These are phyloP conservation scores for Acanthopagrus latus DNA, from an alignment of 2,797 vertebrate species.

Conservation along the genomic window DNA sequence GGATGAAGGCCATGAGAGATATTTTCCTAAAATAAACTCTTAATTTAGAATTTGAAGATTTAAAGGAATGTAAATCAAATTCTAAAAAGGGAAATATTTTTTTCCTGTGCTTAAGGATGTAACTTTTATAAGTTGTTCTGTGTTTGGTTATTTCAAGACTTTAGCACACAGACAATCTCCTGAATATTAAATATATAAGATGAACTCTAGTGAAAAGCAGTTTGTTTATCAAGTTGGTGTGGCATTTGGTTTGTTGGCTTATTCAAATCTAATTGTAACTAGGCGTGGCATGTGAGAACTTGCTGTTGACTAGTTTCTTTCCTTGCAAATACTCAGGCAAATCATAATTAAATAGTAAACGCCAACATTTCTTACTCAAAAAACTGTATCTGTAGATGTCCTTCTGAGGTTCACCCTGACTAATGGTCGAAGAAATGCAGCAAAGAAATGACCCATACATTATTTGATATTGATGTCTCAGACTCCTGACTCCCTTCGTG, in stretches of 20 bases:
- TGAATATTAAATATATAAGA: background rate
- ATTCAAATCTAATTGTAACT: background rate
- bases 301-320: background rate
- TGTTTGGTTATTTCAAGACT: background rate
- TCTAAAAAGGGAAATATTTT: too few species aligned
- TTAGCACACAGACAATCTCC: background rate
- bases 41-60: background rate
- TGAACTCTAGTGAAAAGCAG: background rate
- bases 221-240: too few species aligned
- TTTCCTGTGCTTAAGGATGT: too few species aligned
- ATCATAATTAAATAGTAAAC: background rate
- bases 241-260: background rate
- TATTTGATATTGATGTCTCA: constrained; percentile 69
- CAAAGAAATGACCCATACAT: constrained; percentile 41
- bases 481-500: constrained; percentile 39
- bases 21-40: background rate
- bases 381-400: background rate
- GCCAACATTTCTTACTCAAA: background rate
- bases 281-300: background rate
- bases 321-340: background rate
- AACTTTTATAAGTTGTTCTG: too few species aligned
- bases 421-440: constrained; percentile 31
- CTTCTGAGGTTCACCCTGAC: constrained; percentile 25
- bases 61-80: too few species aligned
- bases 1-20: background rate